Evolutionary conservation across 2,113 vertebrate genomes (phyloP), one percentile per base, ranked within the genome.

Genomic region (Tragelaphus scriptus): DNA sequence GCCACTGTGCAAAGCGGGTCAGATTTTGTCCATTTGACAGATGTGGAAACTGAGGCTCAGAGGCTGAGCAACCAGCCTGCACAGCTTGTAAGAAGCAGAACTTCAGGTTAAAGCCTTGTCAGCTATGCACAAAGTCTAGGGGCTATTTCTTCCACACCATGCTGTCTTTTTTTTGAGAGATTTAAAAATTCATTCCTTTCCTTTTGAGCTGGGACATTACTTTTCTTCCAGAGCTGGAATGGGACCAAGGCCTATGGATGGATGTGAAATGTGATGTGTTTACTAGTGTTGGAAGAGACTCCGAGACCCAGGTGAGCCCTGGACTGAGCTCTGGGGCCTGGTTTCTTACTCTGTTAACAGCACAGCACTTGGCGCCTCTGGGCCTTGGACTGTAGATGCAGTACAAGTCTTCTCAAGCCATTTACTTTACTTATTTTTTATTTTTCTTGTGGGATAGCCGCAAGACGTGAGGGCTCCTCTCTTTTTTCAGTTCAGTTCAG

Each of bases 381-480:
- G 25, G 44, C 80, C 56, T 47, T 1, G 23, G 89, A 80, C 49
- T 51, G 11, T 21, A n/a, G 51, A 36, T 94, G 88, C 49, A 26
- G n/a, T 47, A 0, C 2, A 23, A 51, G 40, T 93, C 21, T 95
- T 90, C 56, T 21, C 36, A 90, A 53, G 81, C 65, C 28, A 32
- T 86, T 97, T 21, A 3, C 81, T 81, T 94, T 53, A 30, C 88
- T 96, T 90, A 68, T 92, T 97, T 96, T 92, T 63, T 95, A 90
- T 81, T 86, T 94, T 97, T 84, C 85, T 96, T 55, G 10, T 68
- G 96, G 85, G 75, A 19, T 81, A 82, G 44, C 40, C 4, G 9
- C 7, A 79, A 77, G 88, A 44, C 55, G 71, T 14, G 71, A 96
- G 21, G 21, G 61, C 71, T 32, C 17, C 51, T 91, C 30, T 95